phyloP scores from a whole-genome alignment of 2,113 vertebrate species.

The Pteropus alecto region DNA sequence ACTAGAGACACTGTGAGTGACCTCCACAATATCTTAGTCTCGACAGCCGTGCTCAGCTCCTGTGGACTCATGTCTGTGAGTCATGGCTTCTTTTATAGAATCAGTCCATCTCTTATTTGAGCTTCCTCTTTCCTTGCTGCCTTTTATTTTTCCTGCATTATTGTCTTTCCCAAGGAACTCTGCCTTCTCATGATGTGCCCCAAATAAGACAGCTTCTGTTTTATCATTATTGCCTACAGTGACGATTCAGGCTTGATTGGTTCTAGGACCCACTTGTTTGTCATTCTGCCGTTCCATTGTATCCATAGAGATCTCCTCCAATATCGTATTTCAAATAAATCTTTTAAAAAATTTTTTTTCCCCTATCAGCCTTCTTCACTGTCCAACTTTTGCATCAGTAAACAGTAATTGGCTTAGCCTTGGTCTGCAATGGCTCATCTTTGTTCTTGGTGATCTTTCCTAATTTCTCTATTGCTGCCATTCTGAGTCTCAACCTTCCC shows the following conservation, averaged over 20 bases:
- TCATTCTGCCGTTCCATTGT: too few relatives aligned
- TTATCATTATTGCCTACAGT: not conserved
- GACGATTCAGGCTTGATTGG: not conserved
- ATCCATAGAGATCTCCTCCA: too few relatives aligned
- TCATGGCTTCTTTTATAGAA: not conserved
- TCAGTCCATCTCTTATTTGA: not conserved
- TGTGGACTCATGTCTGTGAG: not conserved
- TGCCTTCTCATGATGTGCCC: not conserved
- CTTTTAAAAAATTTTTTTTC: not conserved
- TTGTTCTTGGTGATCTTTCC: not conserved
- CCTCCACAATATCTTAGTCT: too few relatives aligned
- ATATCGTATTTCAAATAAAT: too few relatives aligned
- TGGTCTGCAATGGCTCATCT: not conserved
- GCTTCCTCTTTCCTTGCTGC: not conserved
- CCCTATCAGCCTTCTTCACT: not conserved
- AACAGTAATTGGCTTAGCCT: not conserved
- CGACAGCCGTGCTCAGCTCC: not conserved
- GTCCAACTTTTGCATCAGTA: not conserved
- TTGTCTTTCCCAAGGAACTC: not conserved
- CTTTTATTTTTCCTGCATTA: not conserved
- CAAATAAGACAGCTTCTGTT: not conserved
- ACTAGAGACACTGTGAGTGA: not conserved
- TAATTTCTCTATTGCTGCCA: not conserved
- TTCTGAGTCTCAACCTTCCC: not conserved
- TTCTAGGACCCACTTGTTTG: not conserved